Evolutionary conservation across 2,888 invertebrate species (phyloP), one percentile per base, ranked within the genome.

Genomic region (Sthenelais limicola): DNA sequence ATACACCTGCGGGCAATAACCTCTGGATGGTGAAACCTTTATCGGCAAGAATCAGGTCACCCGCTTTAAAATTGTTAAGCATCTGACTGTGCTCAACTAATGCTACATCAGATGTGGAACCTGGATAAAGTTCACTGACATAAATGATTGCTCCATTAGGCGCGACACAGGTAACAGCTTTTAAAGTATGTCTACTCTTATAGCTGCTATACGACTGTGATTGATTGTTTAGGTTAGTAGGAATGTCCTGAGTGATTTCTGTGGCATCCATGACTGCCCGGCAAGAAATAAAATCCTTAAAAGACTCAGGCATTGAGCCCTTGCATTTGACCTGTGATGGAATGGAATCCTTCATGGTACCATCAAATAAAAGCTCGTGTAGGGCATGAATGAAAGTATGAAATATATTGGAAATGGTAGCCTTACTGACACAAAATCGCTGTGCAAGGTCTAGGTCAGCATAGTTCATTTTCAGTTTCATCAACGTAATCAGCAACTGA

Each of bases 1-100:
- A 24, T n/a, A 69, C 52, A 51, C 52, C 69, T 30, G 28, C 18
- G 38, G 54, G 54, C 15, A 71, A 32, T 9, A 56, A 21, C 15
- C 30, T 71, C 18, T 71, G 71, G 15, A 71, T 71, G 12, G 58
- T 71, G 32, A 71, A 71, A 1, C 56, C 71, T 28, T 71, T 71
- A 58, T 71, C 71, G 0, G 71, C 71, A 2, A 71, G 48, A 1
- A 71, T 58, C 24, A 71, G 35, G 32, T 71, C 43, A 7, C 71
- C 71, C 24, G 62, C 43, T 32, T 66, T 43, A 12, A 71, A 24
- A n/a, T 71, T 32, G 0, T 43, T 21, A 4, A 71, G 51, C 12
- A 71, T 21, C 24, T 33, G 24, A 28, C 51, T 35, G 24, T 67
- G 52, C n/a, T 72, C 52, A 15, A 67, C 52, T 21, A 72, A 67